Evolutionary conservation across 2,797 vertebrate species (phyloP), one percentile per base, ranked within the genome.

Genomic region (Sciurus vulgaris): DNA sequence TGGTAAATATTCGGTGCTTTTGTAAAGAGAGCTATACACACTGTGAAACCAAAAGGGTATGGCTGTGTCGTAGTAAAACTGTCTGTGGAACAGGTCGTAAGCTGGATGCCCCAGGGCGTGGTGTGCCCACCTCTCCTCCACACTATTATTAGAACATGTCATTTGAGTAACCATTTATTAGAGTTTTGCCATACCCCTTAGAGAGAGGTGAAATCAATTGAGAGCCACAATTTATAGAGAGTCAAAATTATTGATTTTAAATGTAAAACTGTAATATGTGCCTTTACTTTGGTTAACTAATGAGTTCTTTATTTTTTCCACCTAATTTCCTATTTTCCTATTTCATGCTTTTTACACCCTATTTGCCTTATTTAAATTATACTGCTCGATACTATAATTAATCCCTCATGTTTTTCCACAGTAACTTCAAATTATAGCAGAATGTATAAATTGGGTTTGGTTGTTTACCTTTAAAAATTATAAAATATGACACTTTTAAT

Each of bases 361-460:
- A 33, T 77, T 93, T 89, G 59, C 28, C 33, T 83, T 86, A 86
- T 84, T 94, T 51, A 96, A 93, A 88, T 96, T 91, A 69, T 7
- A 54, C 2, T 73, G 17, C n/a, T 74, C 15, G 47, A 30, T 61
- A 85, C 1, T 82, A 2, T 72, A 83, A 93, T 95, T 72, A 83
- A 93, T 95, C 63, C 12, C 11, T 44, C 74, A 69, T 22, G 56
- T 89, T 83, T 74, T 91, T 83, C 47, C 12, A 49, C 7, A 83
- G 35, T 61, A 67, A 82, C 86, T 93, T 54, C 86, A 83, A 89
- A 86, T 89, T 86, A 86, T 20, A 78, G 47, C 35, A 78, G 69
- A 86, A 95, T 28, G 69, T 22, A 61, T 67, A 95, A 89, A 86
- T 70, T 93, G 82, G 26, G 28, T 65, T 82, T 89, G 38, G 4